Conservation (phyloP, 2,888 invertebrate genomes). For the Andrena bucephala region DNA sequence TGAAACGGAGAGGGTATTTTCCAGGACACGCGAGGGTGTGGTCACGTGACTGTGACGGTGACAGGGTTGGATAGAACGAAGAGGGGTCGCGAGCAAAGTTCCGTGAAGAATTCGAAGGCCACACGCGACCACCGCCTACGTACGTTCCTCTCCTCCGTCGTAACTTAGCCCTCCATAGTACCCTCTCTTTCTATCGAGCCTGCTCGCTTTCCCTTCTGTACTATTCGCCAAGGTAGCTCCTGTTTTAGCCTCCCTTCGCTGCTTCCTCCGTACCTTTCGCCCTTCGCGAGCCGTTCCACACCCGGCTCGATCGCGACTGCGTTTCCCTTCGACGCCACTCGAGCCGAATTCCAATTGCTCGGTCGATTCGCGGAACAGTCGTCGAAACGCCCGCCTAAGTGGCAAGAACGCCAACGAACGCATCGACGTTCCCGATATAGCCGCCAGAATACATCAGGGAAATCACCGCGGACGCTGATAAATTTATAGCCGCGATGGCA, state of each 20-base stretch:
- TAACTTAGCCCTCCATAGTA: neutral
- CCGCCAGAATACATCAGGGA: conserved; percentile 47
- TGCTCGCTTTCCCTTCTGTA: conserved; percentile 20
- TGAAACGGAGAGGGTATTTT: conserved; percentile 44
- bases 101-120: conserved; percentile 64
- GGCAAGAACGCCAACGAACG: conserved; percentile 29
- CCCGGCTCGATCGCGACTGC: conserved; percentile 25
- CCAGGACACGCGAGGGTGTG: conserved; percentile 59
- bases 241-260: conserved; percentile 4
- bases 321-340: conserved; percentile 21
- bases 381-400: conserved; percentile 22
- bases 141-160: neutral
- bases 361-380: conserved; percentile 56
- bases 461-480: conserved; percentile 41
- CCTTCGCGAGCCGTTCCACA: neutral
- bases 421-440: conserved; percentile 51
- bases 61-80: conserved; percentile 47
- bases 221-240: conserved; percentile 26
- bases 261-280: neutral
- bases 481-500: conserved; percentile 39
- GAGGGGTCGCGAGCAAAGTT: conserved; percentile 53
- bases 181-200: neutral
- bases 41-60: conserved; percentile 65
- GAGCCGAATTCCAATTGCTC: conserved; percentile 22
- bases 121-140: conserved; percentile 60